Percentiles rank a stretch among this genome's conserved stretches.
Conservation (phyloP, 2,113 vertebrate genomes). For the Procapra przewalskii region DNA sequence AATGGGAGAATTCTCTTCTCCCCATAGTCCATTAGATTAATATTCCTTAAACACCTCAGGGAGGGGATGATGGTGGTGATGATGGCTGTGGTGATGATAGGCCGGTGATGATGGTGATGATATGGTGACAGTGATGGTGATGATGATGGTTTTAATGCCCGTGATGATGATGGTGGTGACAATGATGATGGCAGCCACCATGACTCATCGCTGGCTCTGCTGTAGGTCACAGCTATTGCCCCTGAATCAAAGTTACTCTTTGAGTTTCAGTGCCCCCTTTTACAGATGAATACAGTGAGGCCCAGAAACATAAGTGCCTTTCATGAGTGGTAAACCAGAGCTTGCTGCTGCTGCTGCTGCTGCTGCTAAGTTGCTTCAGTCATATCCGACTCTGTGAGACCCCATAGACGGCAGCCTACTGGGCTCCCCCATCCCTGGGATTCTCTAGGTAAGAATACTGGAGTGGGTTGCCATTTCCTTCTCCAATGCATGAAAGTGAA, state of each 20-base stretch:
- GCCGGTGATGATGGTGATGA: not conserved
- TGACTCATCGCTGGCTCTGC: not conserved
- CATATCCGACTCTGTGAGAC: too few species aligned
- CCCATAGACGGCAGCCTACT: too few species aligned
- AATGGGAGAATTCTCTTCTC: not conserved
- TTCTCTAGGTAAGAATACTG: too few species aligned
- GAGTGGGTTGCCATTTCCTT: too few species aligned
- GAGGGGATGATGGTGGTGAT: not conserved
- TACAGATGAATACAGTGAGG: not conserved
- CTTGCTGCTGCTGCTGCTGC: too few species aligned
- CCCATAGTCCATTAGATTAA: not conserved
- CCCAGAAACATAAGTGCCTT: not conserved
- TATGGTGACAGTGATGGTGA: accelerated
- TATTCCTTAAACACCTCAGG: not conserved
- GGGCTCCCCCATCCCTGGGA: too few species aligned
- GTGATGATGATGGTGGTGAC: not conserved
- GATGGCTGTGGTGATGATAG: accelerated
- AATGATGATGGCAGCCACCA: not conserved
- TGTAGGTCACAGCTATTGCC: not conserved
- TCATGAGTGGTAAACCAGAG: not conserved
- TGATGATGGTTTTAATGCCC: not conserved
- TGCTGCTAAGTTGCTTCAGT: too few species aligned
- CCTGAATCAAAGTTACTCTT: not conserved
- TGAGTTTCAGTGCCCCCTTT: not conserved
- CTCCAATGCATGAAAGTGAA: too few species aligned